Conservation (phyloP, 2,797 vertebrate species). For the Myoxocephalus aenaeus region DNA sequence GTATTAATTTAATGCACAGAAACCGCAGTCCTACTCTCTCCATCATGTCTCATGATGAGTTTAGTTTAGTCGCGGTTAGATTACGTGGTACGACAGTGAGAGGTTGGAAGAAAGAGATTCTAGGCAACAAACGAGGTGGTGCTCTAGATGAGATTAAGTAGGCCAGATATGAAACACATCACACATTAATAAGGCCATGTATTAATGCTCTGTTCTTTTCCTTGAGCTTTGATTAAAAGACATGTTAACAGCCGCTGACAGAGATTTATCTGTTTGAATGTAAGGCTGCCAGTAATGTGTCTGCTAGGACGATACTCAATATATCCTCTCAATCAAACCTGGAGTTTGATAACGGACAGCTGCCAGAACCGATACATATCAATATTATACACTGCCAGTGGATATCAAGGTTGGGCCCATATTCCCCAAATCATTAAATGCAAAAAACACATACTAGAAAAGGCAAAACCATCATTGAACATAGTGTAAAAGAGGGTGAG, state of each 20-base stretch:
- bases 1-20: not conserved
- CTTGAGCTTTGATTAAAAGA: slow-evolving; percentile 23
- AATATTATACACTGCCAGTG: not conserved
- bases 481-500: not conserved
- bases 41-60: slow-evolving; percentile 1
- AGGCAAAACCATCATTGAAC: not conserved
- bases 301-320: slow-evolving; percentile 13
- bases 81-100: not conserved
- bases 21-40: not conserved
- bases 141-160: slow-evolving; percentile 29
- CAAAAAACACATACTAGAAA: slow-evolving; percentile 2
- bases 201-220: slow-evolving; percentile 18
- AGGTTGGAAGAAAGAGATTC: not conserved
- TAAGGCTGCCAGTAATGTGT: slow-evolving; percentile 21
- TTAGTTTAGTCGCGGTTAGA: slow-evolving; percentile 8
- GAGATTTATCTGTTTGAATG: slow-evolving; percentile 21
- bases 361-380: slow-evolving; percentile 3
- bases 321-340: slow-evolving; percentile 34
- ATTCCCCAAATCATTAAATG: not conserved
- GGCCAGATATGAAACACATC: slow-evolving; percentile 27
- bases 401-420: not conserved
- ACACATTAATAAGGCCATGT: slow-evolving; percentile 17
- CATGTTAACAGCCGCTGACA: not conserved
- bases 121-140: slow-evolving; percentile 8
- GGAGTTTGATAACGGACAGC: slow-evolving; percentile 25